Base-by-base conservation (phyloP, 2,888 invertebrate genomes). In the Andrena trimmerana region DNA sequence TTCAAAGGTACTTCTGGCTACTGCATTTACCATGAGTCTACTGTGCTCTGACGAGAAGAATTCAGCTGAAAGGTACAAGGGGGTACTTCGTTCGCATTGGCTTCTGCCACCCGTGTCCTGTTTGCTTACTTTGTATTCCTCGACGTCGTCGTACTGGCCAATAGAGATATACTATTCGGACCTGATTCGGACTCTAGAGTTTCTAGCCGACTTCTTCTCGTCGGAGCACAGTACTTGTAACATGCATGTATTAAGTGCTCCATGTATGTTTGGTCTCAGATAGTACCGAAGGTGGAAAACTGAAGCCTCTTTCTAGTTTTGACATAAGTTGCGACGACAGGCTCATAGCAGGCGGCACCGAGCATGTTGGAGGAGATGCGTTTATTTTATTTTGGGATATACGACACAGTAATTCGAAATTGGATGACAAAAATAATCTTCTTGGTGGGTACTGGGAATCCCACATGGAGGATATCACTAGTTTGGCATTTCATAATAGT, bases 371-470 rank as follows among this genome's bases (percentile, higher is more conserved):
- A 73, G 96, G 96, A 29, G 97, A 97, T 91, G 96, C 97, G 0
- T 98, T 95, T 92, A 94, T 98, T 20, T 94, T 98, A 81, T 98
- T 98, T 94, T 98, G 97, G 96, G 98, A 98, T 94, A 94, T 96
- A 29, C 95, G 98, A 81, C 91, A 94, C 54, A 88, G 90, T 50
- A 94, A 95, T 79, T 91, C 94, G 0, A 95, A 95, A 81, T 83
- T 87, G n/a, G 89, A 90, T 13, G 81, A 87, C 48, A 91, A 85
- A 74, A 90, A 88, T 63, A 92, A 93, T 85, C 94, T 97, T 13
- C 94, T 97, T 1, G 98, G 98, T 0, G 97, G 96, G 0, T 98
- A 98, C 92, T 97, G 96, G 96, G 97, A 98, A 89, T 96, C 97
- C 6, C 98, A 98, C 92, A 96, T 96, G 75, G 97, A 97, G 93